These are phyloP conservation scores for Entosphenus tridentatus DNA, from an alignment of 2,113 vertebrate species.

Conservation along the genomic window DNA sequence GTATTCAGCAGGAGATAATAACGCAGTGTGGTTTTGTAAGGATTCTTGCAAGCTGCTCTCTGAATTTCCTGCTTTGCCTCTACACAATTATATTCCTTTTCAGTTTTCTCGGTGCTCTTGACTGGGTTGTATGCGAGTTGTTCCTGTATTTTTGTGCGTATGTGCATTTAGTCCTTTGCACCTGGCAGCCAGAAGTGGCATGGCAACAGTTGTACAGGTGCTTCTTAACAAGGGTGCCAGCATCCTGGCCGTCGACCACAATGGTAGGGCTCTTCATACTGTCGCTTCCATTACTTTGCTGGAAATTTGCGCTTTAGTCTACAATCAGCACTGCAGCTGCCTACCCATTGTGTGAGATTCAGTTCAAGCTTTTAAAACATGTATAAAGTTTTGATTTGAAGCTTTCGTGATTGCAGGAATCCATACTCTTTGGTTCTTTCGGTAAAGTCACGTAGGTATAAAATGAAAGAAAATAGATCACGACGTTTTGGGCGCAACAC, in stretches of 20 bases:
- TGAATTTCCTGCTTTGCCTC: too few species aligned
- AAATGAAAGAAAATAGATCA: too few species aligned
- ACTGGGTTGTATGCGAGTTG: background rate
- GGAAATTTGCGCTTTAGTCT: background rate
- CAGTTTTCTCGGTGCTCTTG: background rate
- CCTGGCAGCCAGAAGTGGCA: constrained; percentile 56
- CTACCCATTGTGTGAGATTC: background rate
- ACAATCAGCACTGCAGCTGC: background rate
- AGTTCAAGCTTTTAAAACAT: background rate
- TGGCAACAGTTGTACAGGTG: constrained; percentile 66
- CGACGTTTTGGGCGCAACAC: too few species aligned
- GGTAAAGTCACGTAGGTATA: too few species aligned
- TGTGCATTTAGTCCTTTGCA: constrained; percentile 22
- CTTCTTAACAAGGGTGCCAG: constrained; percentile 62
- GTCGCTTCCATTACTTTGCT: background rate
- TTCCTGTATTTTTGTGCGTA: background rate
- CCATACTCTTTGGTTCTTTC: too few species aligned
- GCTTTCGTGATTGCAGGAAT: too few species aligned
- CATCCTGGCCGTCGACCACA: constrained; percentile 58
- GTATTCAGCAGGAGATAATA: too few species aligned
- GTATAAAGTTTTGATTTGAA: too few species aligned
- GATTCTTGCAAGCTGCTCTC: too few species aligned
- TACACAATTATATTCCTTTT: background rate
- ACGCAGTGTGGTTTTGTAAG: too few species aligned
- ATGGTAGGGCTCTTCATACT: constrained; percentile 30